These are phyloP conservation scores for Micronycteris hirsuta DNA, from an alignment of 2,113 vertebrate species.

Conservation along the genomic window DNA sequence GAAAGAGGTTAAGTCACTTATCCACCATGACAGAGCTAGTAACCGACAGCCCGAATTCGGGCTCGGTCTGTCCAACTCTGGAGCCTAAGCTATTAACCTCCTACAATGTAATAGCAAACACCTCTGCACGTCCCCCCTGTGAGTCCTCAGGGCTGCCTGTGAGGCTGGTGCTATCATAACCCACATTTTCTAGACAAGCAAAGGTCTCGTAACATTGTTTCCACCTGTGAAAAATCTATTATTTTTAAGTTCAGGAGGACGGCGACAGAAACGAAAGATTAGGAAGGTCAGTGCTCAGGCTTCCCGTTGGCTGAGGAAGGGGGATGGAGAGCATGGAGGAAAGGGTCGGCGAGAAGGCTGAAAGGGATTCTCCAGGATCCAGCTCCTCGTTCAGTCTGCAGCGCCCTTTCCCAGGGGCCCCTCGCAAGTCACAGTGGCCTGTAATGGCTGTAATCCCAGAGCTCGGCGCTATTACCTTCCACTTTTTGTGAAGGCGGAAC, in stretches of 20 bases:
- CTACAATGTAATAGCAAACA: fast-evolving
- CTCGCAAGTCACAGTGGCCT: not conserved
- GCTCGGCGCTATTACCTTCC: fast-evolving
- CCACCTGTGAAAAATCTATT: not conserved
- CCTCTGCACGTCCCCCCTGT: fast-evolving
- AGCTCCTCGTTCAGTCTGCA: not conserved
- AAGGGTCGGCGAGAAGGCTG: too few species aligned
- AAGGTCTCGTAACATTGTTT: not conserved
- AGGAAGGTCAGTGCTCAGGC: not conserved
- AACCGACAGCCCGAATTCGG: not conserved
- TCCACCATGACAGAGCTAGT: not conserved
- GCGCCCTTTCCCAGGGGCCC: not conserved
- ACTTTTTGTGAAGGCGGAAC: too few species aligned
- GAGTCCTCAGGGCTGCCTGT: not conserved
- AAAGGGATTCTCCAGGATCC: not conserved
- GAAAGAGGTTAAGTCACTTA: not conserved
- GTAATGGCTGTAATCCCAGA: not conserved
- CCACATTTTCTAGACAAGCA: not conserved
- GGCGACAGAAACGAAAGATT: not conserved
- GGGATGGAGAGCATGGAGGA: fast-evolving
- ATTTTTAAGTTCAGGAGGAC: not conserved
- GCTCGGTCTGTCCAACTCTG: fast-evolving
- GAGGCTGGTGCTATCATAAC: not conserved
- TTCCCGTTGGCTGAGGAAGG: not conserved
- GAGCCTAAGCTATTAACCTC: not conserved